Conservation (phyloP, 2,113 vertebrate genomes). For the Alethe diademata region DNA sequence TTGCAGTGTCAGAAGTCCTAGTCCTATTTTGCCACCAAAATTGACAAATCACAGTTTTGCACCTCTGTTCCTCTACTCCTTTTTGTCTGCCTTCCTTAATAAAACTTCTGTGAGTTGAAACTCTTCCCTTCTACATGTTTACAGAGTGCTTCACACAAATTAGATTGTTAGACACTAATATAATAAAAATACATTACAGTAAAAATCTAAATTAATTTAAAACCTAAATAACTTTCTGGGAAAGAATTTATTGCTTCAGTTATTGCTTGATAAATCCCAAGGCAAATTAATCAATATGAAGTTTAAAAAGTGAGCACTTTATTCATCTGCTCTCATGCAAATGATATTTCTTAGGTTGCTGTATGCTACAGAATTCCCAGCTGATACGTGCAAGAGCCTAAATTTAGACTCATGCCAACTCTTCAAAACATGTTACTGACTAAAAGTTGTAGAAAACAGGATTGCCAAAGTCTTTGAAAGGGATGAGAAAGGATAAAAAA, state of each 20-base stretch:
- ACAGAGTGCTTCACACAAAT: slow-evolving; percentile 7
- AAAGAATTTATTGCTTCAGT: slow-evolving; percentile 34
- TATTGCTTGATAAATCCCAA: slow-evolving; percentile 53
- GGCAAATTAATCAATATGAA: slow-evolving; percentile 45
- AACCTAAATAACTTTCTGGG: slow-evolving; percentile 24
- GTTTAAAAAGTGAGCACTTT: background rate
- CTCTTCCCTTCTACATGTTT: background rate
- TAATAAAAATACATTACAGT: slow-evolving; percentile 35
- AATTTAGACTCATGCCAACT: background rate
- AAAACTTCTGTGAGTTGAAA: background rate
- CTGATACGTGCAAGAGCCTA: background rate
- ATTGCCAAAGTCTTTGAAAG: background rate
- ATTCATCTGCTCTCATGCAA: slow-evolving; percentile 11
- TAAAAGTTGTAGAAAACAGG: slow-evolving; percentile 8
- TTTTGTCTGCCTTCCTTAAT: background rate
- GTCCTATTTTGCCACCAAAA: background rate
- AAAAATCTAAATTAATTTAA: slow-evolving; percentile 36
- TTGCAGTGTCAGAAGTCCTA: background rate
- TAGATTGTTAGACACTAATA: slow-evolving; percentile 37
- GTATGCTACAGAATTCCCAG: background rate
- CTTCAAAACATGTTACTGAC: background rate
- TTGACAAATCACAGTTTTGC: background rate
- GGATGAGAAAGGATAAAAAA: background rate
- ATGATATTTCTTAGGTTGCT: background rate
- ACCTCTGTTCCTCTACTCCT: background rate